A percentile compares a stretch with the other conserved stretches of the same genome.
phyloP scores from a whole-genome alignment of 2,797 vertebrate species.

The Chrysocyon brachyurus region DNA sequence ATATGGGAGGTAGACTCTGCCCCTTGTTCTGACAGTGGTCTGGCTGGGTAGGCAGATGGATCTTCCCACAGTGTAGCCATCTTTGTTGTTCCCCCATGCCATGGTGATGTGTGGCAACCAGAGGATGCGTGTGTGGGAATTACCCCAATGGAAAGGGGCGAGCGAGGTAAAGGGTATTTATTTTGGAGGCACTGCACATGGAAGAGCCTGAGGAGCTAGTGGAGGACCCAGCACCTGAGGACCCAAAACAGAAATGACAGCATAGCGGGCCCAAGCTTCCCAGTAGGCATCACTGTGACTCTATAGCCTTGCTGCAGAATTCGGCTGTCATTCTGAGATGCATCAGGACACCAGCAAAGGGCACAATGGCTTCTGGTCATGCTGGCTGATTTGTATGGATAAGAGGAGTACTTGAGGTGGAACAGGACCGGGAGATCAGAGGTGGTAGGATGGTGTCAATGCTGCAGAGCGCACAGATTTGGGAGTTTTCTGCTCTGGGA shows the following conservation, averaged over 20 bases:
- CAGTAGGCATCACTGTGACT: background rate
- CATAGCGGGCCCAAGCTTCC: background rate
- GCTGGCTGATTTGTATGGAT: background rate
- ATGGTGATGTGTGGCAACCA: background rate
- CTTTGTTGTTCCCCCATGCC: background rate
- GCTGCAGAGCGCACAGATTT: background rate
- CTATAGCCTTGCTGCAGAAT: background rate
- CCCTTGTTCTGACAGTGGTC: background rate
- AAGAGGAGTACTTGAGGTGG: background rate
- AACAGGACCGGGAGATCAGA: background rate
- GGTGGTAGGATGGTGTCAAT: background rate
- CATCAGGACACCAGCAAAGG: background rate
- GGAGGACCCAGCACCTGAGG: background rate
- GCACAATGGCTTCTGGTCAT: background rate
- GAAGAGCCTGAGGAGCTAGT: background rate
- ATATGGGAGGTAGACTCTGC: background rate
- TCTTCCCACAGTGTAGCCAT: background rate
- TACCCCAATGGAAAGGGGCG: background rate
- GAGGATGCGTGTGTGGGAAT: background rate
- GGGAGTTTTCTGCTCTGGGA: background rate
- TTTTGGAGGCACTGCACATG: background rate
- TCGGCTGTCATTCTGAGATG: background rate
- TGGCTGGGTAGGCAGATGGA: background rate
- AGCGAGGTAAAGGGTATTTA: background rate
- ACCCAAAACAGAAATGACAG: background rate